phyloP scores from a whole-genome alignment of 1,140 invertebrate species.

The Oncopodura yosiiana region DNA sequence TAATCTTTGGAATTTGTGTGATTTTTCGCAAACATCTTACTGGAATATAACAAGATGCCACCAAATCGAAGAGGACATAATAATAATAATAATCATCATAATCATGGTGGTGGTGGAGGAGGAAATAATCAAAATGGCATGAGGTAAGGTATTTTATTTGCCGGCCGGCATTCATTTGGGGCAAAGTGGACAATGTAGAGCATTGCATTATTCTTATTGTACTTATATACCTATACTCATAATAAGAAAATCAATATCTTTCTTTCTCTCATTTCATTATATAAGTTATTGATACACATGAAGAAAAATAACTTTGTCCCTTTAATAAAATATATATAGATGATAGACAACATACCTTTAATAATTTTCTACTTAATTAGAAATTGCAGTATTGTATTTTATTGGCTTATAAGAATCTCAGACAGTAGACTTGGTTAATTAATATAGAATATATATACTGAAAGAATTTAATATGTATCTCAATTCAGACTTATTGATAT shows the following conservation, averaged over 20 bases:
- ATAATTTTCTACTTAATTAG: too few species aligned
- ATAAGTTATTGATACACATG: neutral
- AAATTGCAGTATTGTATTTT: too few species aligned
- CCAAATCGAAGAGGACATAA: constrained; percentile 25
- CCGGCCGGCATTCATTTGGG: neutral
- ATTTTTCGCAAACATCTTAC: too few species aligned
- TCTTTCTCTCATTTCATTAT: neutral
- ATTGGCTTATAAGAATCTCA: constrained; percentile 9
- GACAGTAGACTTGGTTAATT: neutral
- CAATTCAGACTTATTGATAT: neutral
- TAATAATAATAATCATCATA: constrained; percentile 7
- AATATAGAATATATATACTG: neutral
- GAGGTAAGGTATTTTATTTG: neutral
- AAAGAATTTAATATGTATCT: neutral
- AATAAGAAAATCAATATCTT: constrained; percentile 3
- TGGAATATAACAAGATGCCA: constrained; percentile 21
- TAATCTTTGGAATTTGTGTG: too few species aligned
- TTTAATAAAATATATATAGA: too few species aligned
- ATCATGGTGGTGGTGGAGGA: constrained; percentile 3
- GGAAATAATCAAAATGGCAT: constrained; percentile 7
- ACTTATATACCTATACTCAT: constrained; percentile 2
- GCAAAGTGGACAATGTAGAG: neutral
- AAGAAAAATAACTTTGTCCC: too few species aligned
- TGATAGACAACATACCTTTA: too few species aligned
- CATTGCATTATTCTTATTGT: neutral